Base-by-base conservation (phyloP, 1,140 invertebrate genomes). In the Leptinotarsa lineolata region DNA sequence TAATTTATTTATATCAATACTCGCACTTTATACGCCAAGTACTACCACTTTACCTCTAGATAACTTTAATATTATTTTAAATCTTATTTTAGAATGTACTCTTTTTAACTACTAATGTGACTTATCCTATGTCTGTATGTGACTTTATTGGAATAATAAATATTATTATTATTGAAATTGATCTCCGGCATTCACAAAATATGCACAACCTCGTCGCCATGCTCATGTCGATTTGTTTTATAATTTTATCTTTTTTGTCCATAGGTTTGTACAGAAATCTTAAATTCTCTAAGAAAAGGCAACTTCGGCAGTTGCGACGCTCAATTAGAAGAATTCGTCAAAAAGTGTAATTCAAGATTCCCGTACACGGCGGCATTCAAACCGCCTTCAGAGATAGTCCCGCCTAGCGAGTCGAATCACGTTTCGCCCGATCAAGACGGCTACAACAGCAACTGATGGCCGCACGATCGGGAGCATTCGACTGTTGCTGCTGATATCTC, bases 221-320 rank as follows among this genome's bases (percentile, higher is more conserved):
- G 30, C 30, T 39, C 30, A 39, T 39, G 30, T 39, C 30, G 11
- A 2, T 39, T 39, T 39, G 30, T 39, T 39, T 39, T 39, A 39
- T 39, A 39, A 39, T 11, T 39, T 39, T n/a, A n/a, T n/a, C n/a
- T 39, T 24, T 39, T 69, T 72, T 74, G 45, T 48, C 72, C 70
- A 5, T 84, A 94, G 90, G 92, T 89, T 81, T 95, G 94, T 85
- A 90, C 89, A 69, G 90, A 91, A 75, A 90, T 96, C 21, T 86
- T 96, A 68, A 90, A 92, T 72, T 90, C 91, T 74, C 87, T 97
- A 79, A 88, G 89, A 74, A 89, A 90, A 69, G 93, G 92, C 61
- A 92, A 94, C 76, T 94, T 96, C 81, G 94, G 94, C 1, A 84
- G 87, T 44, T 92, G 91, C 82, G 91, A 92, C 60, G 82, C 88